A percentile compares a stretch with the other conserved stretches of the same genome.
Conservation (phyloP, 2,113 vertebrate species). For the Isurus oxyrinchus region DNA sequence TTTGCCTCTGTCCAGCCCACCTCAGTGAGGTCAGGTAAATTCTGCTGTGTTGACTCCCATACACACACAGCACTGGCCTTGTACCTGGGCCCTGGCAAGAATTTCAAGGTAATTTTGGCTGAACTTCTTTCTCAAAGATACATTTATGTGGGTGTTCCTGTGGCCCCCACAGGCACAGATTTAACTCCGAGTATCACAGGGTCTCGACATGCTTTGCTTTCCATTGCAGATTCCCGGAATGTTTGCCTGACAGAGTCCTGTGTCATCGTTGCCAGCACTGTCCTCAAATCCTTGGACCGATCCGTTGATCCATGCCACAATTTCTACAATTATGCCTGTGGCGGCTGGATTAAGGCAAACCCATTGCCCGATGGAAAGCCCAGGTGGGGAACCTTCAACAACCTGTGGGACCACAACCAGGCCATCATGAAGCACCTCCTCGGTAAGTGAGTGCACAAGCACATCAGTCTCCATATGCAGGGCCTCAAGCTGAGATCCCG, state of each 20-base stretch:
- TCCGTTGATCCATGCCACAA: conserved; percentile 82
- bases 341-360: conserved; percentile 88
- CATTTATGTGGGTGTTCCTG: neutral
- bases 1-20: too few relatives aligned
- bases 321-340: conserved; percentile 85
- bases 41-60: neutral
- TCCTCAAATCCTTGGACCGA: conserved; percentile 74
- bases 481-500: neutral
- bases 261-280: conserved; percentile 71
- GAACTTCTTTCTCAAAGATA: neutral
- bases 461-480: neutral
- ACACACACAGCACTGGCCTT: too few relatives aligned
- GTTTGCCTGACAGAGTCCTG: conserved; percentile 79
- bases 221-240: conserved; percentile 51
- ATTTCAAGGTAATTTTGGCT: neutral
- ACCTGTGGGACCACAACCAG: conserved; percentile 92
- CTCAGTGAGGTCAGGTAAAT: neutral
- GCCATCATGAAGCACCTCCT: conserved; percentile 85
- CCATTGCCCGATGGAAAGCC: conserved; percentile 86
- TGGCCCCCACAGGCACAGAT: neutral
- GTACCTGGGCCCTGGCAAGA: neutral
- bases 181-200: neutral
- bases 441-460: conserved; percentile 57
- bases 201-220: neutral
- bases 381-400: conserved; percentile 89